Evolutionary conservation across 2,113 vertebrate genomes (phyloP), one percentile per base, ranked within the genome.

Genomic region (Chinchilla lanigera): DNA sequence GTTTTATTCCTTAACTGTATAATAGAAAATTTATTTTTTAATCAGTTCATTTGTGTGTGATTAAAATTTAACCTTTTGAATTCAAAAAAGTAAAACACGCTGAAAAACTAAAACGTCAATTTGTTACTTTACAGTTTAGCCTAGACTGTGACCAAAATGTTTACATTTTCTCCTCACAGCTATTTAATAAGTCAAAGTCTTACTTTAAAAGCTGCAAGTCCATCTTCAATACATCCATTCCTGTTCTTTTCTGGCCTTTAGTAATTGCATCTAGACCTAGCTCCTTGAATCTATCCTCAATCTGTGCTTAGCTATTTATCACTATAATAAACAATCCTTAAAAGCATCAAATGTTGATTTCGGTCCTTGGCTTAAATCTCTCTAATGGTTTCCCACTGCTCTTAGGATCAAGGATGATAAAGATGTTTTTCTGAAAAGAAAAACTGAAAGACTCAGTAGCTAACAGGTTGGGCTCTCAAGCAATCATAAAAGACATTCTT

Each of bases 11-110:
- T 93, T 84, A 83, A 78, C 12, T 94, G 9, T n/a, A 7, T n/a
- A 67, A 81, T 7, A 84, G 22, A 78, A 71, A 69, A 47, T 60
- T 92, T 89, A 83, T 71, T 92, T 97, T 81, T 82, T 33, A 58
- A 52, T 84, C 30, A 22, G 3, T 81, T 90, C 73, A 61, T 50
- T 44, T 14, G 80, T 4, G 61, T 58, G 7, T 89, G 26, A 92
- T 65, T 41, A 75, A 54, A 92, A 44, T 2, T 52, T 93, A 22
- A 75, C 33, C n/a, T 56, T 10, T 35, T 75, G 38, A 82, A 86
- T 54, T 22, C 4, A 80, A 65, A 33, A 47, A 60, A 14, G 17
- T 47, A 30, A 63, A 69, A 38, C 41, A 30, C 58, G 44, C 11
- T 54, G 30, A 56, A 38, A 90, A 93, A 63, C 13, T 20, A 83